Conservation (phyloP, 2,113 vertebrate species). For the Eublepharis macularius region DNA sequence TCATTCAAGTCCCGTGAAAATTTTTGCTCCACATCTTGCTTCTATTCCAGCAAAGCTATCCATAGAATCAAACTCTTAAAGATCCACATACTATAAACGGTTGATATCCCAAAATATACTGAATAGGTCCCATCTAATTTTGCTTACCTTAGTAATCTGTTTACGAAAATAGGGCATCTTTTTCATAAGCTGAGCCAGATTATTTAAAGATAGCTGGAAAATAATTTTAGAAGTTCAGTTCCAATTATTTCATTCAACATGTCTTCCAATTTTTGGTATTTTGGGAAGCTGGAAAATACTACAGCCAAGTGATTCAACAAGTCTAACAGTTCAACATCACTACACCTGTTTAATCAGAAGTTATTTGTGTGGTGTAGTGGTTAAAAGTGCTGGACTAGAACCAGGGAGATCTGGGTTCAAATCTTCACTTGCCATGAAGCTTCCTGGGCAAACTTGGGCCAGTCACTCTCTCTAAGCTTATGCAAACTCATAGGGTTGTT, state of each 20-base stretch:
- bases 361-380: too few species aligned
- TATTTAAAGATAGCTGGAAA: conserved; percentile 84
- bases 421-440: too few species aligned
- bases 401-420: too few species aligned
- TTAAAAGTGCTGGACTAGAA: too few species aligned
- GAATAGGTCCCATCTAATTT: background rate
- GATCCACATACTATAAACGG: background rate
- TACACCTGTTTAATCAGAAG: background rate
- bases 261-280: background rate
- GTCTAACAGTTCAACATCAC: background rate
- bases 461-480: too few species aligned
- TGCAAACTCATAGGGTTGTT: too few species aligned
- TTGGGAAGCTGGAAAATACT: background rate
- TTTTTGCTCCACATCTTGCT: background rate
- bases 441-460: too few species aligned
- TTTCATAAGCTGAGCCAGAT: conserved; percentile 92
- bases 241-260: background rate
- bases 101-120: background rate
- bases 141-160: conserved; percentile 87
- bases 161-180: conserved; percentile 95
- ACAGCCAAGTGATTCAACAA: background rate
- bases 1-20: background rate
- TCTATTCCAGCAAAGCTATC: background rate
- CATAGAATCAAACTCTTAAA: background rate
- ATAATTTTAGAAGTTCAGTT: conserved; percentile 7